Conservation (phyloP, 2,113 vertebrate species). For the Apodemus speciosus region DNA sequence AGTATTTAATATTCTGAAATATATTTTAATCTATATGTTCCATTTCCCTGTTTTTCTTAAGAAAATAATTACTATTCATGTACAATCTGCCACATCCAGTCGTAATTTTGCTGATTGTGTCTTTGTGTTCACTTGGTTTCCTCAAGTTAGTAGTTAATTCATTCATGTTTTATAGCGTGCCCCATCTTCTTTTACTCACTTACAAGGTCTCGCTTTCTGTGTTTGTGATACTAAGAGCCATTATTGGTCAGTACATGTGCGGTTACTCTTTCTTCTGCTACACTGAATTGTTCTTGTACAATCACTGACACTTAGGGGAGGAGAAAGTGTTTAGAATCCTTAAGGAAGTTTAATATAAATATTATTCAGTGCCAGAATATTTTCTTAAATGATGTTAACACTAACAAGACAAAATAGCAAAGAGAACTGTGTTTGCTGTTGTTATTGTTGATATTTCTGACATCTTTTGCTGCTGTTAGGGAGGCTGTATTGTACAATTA, state of each 20-base stretch:
- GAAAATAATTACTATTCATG: not conserved
- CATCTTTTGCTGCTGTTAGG: not conserved
- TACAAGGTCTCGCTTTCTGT: not conserved
- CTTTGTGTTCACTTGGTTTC: not conserved
- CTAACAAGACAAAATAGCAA: slow-evolving; percentile 24
- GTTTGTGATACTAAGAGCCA: not conserved
- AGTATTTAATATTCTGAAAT: not conserved
- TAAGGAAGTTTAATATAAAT: slow-evolving; percentile 35
- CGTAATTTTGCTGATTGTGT: not conserved
- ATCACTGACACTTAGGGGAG: not conserved
- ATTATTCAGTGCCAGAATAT: slow-evolving; percentile 42
- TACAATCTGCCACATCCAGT: not conserved
- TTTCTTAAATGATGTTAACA: slow-evolving; percentile 49
- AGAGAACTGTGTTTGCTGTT: slow-evolving; percentile 3
- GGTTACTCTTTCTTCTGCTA: slow-evolving; percentile 33
- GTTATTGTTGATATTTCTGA: not conserved
- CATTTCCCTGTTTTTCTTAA: not conserved
- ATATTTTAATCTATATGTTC: not conserved
- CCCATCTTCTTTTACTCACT: not conserved
- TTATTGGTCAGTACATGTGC: not conserved
- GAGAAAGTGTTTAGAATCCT: slow-evolving; percentile 20
- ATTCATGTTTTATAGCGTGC: not conserved
- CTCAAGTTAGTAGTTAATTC: not conserved
- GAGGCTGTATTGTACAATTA: slow-evolving; percentile 27
- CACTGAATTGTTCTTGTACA: slow-evolving; percentile 1